Evolutionary conservation across 2,113 vertebrate species (phyloP).

Genomic region (Geococcyx californianus): DNA sequence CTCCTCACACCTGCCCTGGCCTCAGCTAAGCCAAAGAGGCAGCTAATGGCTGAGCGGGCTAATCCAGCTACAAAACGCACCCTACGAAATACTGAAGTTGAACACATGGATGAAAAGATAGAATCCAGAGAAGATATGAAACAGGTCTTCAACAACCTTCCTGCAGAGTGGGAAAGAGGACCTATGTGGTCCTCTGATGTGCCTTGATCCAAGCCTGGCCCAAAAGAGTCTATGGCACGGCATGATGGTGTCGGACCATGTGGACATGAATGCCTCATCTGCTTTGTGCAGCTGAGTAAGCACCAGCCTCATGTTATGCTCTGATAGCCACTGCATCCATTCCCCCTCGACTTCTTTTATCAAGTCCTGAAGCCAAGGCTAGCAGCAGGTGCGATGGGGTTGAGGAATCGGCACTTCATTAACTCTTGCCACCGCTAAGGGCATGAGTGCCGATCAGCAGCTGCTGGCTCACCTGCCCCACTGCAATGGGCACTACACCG

Average conservation of each 20-base stretch:
- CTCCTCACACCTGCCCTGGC: neutral
- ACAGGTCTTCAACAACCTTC: neutral
- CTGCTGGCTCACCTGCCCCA: neutral
- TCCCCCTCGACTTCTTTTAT: rapidly evolving
- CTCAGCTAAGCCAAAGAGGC: neutral
- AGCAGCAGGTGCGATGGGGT: rapidly evolving
- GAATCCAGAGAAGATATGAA: neutral
- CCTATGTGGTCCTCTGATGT: neutral
- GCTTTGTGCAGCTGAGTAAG: neutral
- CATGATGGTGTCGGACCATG: neutral
- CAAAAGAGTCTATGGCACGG: neutral
- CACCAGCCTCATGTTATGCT: neutral
- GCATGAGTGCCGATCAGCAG: rapidly evolving
- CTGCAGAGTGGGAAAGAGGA: neutral
- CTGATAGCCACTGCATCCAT: neutral
- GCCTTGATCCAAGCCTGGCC: neutral
- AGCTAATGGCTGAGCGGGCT: neutral
- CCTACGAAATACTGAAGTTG: neutral
- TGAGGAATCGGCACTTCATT: neutral
- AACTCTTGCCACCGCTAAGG: neutral
- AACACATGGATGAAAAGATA: neutral
- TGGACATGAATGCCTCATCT: neutral
- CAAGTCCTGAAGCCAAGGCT: neutral
- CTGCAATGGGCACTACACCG: rapidly evolving
- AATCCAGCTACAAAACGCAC: neutral